Conservation (phyloP, 2,113 vertebrate species). For the Gopherus flavomarginatus region DNA sequence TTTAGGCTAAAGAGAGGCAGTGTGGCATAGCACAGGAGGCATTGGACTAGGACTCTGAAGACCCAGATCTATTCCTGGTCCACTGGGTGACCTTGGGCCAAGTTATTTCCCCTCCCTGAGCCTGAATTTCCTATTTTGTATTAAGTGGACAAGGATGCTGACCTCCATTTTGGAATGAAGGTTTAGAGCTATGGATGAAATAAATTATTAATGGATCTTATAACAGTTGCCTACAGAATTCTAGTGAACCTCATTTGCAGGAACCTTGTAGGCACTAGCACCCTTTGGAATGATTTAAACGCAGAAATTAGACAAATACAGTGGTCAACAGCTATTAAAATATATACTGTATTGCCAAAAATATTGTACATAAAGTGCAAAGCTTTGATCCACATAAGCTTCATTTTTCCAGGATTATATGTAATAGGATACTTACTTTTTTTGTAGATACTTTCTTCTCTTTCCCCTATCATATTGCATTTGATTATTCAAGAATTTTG, state of each 20-base stretch:
- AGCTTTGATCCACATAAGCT: background rate
- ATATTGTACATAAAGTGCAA: background rate
- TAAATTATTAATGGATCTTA: background rate
- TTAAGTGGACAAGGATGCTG: background rate
- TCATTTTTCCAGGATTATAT: background rate
- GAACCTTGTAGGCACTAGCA: slow-evolving; percentile 33
- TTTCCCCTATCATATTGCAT: background rate
- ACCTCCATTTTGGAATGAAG: background rate
- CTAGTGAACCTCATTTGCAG: background rate
- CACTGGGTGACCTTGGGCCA: background rate
- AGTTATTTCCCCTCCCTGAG: background rate
- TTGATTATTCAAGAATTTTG: background rate
- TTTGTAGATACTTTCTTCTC: background rate
- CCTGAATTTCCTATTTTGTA: background rate
- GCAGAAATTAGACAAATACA: background rate
- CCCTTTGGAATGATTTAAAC: slow-evolving; percentile 33
- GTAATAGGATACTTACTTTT: background rate
- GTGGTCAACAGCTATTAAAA: background rate
- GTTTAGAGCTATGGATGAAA: background rate
- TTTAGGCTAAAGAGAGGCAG: background rate
- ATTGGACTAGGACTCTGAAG: rapidly evolving
- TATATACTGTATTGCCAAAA: slow-evolving; percentile 18
- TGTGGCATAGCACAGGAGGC: rapidly evolving
- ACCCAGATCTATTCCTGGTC: background rate
- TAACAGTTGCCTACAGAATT: background rate